Percentiles rank a stretch among this genome's conserved stretches.
These are phyloP conservation scores for Teinopalpus imperialis DNA, from an alignment of 2,888 invertebrate genomes.

Conservation along the genomic window DNA sequence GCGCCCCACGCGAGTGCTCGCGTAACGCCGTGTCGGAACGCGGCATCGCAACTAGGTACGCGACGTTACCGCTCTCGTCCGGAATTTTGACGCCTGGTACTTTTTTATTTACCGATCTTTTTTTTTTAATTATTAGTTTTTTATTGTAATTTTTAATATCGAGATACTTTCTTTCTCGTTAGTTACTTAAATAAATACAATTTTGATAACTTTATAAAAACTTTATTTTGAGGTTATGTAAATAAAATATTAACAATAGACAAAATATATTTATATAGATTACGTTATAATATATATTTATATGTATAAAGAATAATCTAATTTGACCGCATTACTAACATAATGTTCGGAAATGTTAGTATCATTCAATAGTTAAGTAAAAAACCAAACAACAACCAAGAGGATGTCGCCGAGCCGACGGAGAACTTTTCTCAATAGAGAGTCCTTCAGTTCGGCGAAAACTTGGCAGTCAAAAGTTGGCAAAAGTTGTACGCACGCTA, in stretches of 20 bases:
- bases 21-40: slow-evolving; percentile 33
- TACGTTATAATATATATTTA: too few species aligned
- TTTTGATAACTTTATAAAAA: not conserved
- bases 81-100: slow-evolving; percentile 38
- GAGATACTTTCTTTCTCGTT: not conserved
- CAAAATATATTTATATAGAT: not conserved
- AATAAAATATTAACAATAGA: not conserved
- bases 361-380: slow-evolving; percentile 13
- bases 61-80: slow-evolving; percentile 11
- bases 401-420: slow-evolving; percentile 38
- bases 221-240: too few species aligned
- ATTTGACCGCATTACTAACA: not conserved
- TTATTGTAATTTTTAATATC: not conserved
- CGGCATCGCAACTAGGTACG: slow-evolving; percentile 16
- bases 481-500: slow-evolving; percentile 64
- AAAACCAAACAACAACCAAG: slow-evolving; percentile 36
- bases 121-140: not conserved
- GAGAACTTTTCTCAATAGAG: slow-evolving; percentile 54
- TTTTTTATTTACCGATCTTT: slow-evolving; percentile 30
- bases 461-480: slow-evolving; percentile 72
- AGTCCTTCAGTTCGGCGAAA: slow-evolving; percentile 60
- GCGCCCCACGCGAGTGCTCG: slow-evolving; percentile 72
- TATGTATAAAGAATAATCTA: too few species aligned
- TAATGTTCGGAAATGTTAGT: not conserved
- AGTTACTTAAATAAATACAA: not conserved